phyloP scores from a whole-genome alignment of 37 sponge, comb jelly and placozoan species.

The Diacarnus erythraeanus region DNA sequence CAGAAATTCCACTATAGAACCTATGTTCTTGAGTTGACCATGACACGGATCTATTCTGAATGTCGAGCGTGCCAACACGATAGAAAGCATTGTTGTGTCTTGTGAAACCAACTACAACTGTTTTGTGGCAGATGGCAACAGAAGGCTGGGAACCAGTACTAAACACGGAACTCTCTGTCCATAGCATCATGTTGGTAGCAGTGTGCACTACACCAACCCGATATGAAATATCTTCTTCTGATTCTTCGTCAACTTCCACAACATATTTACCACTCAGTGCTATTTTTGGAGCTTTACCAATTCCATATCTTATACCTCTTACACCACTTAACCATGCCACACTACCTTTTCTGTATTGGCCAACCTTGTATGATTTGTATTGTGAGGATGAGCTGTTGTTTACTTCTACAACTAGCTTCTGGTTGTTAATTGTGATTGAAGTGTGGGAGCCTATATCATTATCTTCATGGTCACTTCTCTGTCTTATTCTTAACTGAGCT shows the following conservation, averaged over 20 bases:
- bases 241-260: constrained; percentile 9
- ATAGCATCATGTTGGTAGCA: neutral
- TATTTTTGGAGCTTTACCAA: neutral
- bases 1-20: neutral
- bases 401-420: neutral
- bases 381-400: neutral
- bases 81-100: neutral
- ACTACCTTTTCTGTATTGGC: neutral
- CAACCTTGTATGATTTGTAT: constrained; percentile 6
- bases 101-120: neutral
- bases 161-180: neutral
- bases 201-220: neutral
- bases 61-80: neutral
- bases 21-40: constrained; percentile 7
- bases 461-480: neutral
- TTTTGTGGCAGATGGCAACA: neutral
- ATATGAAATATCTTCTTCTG: neutral
- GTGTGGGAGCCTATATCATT: constrained; percentile 3
- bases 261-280: constrained; percentile 2
- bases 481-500: neutral
- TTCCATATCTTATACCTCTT: constrained; percentile 1
- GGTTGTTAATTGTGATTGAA: neutral
- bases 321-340: neutral
- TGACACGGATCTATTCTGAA: neutral
- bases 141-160: neutral